Evolutionary conservation across 2,888 invertebrate species (phyloP), one percentile per base, ranked within the genome.

Genomic region (Punctoribates punctum): DNA sequence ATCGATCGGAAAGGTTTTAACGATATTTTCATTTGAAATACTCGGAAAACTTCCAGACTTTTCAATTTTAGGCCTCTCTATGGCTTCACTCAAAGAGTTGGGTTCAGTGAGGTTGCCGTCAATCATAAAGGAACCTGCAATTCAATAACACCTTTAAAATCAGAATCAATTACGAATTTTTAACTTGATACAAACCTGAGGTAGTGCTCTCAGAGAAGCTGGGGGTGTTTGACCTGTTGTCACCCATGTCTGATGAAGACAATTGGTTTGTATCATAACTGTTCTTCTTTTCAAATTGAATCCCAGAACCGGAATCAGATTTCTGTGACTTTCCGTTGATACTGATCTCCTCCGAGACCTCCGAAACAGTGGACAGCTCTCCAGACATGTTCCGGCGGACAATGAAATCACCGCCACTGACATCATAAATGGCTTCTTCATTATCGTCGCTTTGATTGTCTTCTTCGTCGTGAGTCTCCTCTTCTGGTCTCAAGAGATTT

Each of bases 301-400:
- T 20, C 2, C 57, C 57, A 34, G 54, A 73, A n/a, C 54, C 54
- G 4, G 73, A 73, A 23, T 57, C 60, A 20, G 73, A 73, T 38
- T 38, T 42, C 2, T 73, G n/a, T 46, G 54, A 60, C 34, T 60
- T 57, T 23, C 78, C 76, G 34, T 76, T 76, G 4, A 67, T 57
- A 48, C 79, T 79, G 54, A 79, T 80, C 73, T 80, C 80, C 75
- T 80, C 80, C 0, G 80, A 80, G 2, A 80, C 80, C 72, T 80
- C 80, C 4, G 80, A 80, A 17, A 80, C 79, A 1, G 80, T 80
- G 8, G 80, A 80, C 15, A 80, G 76, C 65, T 80, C 80, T 20
- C 79, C 79, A 13, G 78, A 77, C 23, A 76, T 46, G 46, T 46
- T 73, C 17, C 76, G 62, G 11, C 48, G 46, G 23, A 60, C 57